Conservation (phyloP, 1,140 invertebrate genomes). For the Campoletis sonorensis region DNA sequence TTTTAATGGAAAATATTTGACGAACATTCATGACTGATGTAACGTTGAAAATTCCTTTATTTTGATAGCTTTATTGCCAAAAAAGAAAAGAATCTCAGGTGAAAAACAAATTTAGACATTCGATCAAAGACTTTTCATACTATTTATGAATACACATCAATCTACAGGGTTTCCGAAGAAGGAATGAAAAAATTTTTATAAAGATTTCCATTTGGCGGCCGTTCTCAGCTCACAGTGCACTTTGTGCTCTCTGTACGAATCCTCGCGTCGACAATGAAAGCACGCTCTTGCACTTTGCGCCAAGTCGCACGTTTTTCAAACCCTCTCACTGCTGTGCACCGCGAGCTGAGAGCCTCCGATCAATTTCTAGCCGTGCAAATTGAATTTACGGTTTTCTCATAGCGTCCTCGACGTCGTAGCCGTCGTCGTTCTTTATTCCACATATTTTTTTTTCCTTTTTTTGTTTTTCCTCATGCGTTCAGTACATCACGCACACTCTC, state of each 20-base stretch:
- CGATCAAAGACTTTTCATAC: too few species aligned
- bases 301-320: slow-evolving; percentile 1
- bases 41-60: too few species aligned
- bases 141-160: too few species aligned
- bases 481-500: not conserved
- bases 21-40: too few species aligned
- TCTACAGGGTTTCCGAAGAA: too few species aligned
- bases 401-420: not conserved
- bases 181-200: not conserved
- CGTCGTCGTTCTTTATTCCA: not conserved
- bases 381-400: slow-evolving; percentile 4
- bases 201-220: not conserved
- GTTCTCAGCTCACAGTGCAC: not conserved
- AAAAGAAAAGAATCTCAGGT: too few species aligned
- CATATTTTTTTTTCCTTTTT: too few species aligned
- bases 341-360: slow-evolving; percentile 5
- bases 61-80: too few species aligned
- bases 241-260: slow-evolving; percentile 2
- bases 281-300: not conserved
- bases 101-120: too few species aligned
- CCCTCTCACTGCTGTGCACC: not conserved
- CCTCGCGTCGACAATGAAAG: slow-evolving; percentile 10
- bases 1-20: too few species aligned
- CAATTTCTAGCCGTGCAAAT: not conserved
- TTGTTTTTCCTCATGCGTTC: not conserved